These are phyloP conservation scores for Limnephilus lunatus DNA, from an alignment of 2,888 invertebrate species.

Conservation along the genomic window DNA sequence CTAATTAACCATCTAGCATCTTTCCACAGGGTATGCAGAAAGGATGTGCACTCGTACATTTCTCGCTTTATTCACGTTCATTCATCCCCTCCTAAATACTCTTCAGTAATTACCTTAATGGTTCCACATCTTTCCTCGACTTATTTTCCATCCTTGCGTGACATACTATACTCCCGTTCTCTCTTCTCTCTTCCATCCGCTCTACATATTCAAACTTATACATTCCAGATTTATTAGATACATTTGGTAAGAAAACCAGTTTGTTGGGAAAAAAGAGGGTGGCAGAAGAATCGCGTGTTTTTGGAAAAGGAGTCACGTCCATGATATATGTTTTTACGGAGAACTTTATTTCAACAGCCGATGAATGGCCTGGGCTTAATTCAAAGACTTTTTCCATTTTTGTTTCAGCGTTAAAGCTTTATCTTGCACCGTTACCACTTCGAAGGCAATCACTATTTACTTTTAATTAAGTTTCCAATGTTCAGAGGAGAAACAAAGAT, in stretches of 20 bases:
- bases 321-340: conserved; percentile 15
- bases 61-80: background rate
- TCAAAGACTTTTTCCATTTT: conserved; percentile 38
- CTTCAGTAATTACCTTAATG: background rate
- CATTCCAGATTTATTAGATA: background rate
- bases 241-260: background rate
- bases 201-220: background rate
- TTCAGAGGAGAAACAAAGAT: conserved; percentile 34
- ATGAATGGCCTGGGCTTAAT: conserved; percentile 40
- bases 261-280: background rate
- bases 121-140: background rate
- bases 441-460: conserved; percentile 46
- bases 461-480: conserved; percentile 52
- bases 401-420: conserved; percentile 23
- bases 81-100: background rate
- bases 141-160: background rate
- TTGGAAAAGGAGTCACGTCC: conserved; percentile 24
- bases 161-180: background rate
- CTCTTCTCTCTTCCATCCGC: background rate
- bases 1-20: background rate
- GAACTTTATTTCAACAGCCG: conserved; percentile 9
- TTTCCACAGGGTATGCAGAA: background rate
- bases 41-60: background rate
- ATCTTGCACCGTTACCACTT: conserved; percentile 42
- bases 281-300: conserved; percentile 8